Evolutionary conservation across 2,797 vertebrate genomes (phyloP).

Genomic region (Macroramphosus scolopax): DNA sequence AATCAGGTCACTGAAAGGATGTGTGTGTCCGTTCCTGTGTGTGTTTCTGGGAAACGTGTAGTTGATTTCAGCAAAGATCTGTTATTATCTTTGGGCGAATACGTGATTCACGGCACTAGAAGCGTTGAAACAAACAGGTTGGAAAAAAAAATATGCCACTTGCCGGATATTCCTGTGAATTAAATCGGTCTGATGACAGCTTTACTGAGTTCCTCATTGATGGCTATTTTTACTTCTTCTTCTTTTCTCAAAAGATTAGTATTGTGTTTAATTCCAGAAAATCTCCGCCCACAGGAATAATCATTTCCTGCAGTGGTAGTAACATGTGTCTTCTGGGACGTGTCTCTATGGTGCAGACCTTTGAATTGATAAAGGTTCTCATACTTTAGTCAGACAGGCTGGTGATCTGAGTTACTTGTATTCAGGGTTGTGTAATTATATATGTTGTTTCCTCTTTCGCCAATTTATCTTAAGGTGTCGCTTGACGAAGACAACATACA

Average conservation of each 20-base stretch:
- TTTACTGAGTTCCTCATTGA: constrained; percentile 70
- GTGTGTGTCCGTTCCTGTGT: constrained; percentile 24
- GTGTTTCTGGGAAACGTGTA: constrained; percentile 10
- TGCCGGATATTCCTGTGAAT: constrained; percentile 55
- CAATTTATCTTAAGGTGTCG: background rate
- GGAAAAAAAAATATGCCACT: constrained; percentile 21
- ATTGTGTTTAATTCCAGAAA: constrained; percentile 72
- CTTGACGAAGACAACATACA: background rate
- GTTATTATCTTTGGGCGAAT: constrained; percentile 31
- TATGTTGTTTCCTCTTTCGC: too few relatives aligned
- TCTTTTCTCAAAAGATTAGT: constrained; percentile 40
- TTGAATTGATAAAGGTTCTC: constrained; percentile 23
- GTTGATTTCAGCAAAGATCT: constrained; percentile 28
- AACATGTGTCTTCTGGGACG: constrained; percentile 53
- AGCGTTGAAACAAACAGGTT: constrained; percentile 5
- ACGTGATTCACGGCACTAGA: constrained; percentile 51
- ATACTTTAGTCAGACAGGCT: constrained; percentile 6
- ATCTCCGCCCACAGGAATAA: constrained; percentile 53
- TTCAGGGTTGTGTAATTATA: background rate
- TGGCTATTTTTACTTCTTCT: constrained; percentile 70
- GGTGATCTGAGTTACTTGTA: background rate
- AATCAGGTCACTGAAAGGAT: constrained; percentile 53
- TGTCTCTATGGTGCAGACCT: constrained; percentile 18
- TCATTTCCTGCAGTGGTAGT: constrained; percentile 53
- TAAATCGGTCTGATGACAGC: constrained; percentile 74